phyloP scores from a whole-genome alignment of 2,797 vertebrate genomes.

The Ibycter americanus region DNA sequence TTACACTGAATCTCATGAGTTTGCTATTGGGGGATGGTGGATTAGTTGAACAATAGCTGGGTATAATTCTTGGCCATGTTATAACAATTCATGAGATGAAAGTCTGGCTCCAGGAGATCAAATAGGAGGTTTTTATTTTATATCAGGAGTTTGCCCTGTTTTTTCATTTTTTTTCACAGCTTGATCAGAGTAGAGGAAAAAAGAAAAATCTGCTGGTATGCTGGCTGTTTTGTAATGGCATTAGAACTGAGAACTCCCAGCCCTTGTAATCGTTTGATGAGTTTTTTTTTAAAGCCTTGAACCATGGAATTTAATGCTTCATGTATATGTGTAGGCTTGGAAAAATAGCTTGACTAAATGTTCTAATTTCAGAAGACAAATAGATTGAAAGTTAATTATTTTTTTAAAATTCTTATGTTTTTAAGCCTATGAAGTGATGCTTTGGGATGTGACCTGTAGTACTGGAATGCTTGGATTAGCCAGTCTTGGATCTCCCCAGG shows the following conservation, averaged over 20 bases:
- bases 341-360: not conserved
- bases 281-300: not conserved
- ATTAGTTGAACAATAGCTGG: not conserved
- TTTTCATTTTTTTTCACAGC: constrained; percentile 16
- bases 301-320: not conserved
- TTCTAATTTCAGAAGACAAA: not conserved
- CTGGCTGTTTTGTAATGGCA: not conserved
- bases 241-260: not conserved
- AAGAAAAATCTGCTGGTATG: not conserved
- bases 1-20: not conserved
- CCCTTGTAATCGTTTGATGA: not conserved
- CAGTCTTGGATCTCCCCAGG: not conserved
- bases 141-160: not conserved
- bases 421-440: not conserved
- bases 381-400: not conserved
- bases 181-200: not conserved
- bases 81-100: not conserved
- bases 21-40: not conserved
- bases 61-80: not conserved
- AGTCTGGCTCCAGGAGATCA: not conserved
- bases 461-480: not conserved
- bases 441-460: not conserved
- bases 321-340: not conserved
- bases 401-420: fast-evolving
- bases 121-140: not conserved